Percentiles rank a stretch among this genome's conserved stretches.
Conservation (phyloP, 2,888 invertebrate genomes). For the Steromphala cineraria region DNA sequence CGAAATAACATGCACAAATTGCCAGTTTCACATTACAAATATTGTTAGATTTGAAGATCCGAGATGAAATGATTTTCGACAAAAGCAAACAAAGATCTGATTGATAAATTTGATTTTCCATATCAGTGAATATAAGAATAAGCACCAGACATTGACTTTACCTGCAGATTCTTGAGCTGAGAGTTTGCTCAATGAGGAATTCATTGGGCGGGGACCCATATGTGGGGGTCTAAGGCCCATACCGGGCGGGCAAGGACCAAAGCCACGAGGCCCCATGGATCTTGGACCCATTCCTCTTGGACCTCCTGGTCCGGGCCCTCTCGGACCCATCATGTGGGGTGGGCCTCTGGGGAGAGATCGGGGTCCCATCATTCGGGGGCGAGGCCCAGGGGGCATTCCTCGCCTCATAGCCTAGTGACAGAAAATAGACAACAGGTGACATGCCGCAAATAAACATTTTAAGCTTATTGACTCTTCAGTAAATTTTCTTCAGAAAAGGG, state of each 20-base stretch:
- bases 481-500: too few relatives aligned
- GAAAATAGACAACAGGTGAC: background rate
- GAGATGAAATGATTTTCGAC: too few relatives aligned
- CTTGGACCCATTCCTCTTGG: background rate
- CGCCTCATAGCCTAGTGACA: background rate
- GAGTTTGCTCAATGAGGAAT: background rate
- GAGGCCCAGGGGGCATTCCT: slow-evolving; percentile 3
- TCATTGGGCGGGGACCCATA: background rate
- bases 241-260: background rate
- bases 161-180: background rate
- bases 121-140: too few relatives aligned
- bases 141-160: too few relatives aligned
- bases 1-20: too few relatives aligned
- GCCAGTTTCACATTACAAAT: too few relatives aligned
- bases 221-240: background rate
- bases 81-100: too few relatives aligned
- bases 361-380: background rate
- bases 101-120: too few relatives aligned
- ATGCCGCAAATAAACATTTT: too few relatives aligned
- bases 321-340: background rate
- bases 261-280: background rate
- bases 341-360: background rate
- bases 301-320: slow-evolving; percentile 3
- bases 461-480: too few relatives aligned
- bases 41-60: too few relatives aligned